Base-by-base conservation (phyloP, 2,113 vertebrate genomes). In the Callocephalon fimbriatum region DNA sequence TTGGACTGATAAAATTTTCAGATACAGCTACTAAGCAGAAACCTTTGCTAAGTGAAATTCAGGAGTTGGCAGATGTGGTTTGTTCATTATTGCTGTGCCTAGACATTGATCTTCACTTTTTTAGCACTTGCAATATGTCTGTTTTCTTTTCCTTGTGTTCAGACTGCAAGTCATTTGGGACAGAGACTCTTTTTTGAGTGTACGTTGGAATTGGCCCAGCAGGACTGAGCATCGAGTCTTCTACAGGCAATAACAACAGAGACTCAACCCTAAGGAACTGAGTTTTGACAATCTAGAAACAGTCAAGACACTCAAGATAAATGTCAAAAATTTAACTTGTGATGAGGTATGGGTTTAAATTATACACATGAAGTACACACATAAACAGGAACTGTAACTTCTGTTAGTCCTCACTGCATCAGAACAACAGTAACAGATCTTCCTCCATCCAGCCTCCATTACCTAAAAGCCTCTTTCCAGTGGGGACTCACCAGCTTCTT, bases 141-240 rank as follows among this genome's bases (percentile, higher is more conserved):
- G 23, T 13, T 67, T 67, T 79, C 23, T 51, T 61, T 61, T 83
- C 51, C 67, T 86, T 42, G 14, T 40, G 22, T 31, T 73, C 53
- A 61, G 29, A 15, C 21, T 38, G 26, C 51, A 79, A 25, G 29
- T 73, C 10, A 0, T 68, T 59, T 56, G 54, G 58, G 53, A 44
- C 21, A 68, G 35, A 76, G 21, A 7, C 7, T 42, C n/a, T 47
- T 3, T 80, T 79, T 58, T 12, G 19, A 23, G 20, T 35, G 12
- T 4, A 15, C 4, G 26, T 20, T 17, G 18, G 42, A 82, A 20
- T 78, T 54, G 35, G 20, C 25, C 63, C 40, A 25, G 37, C 0
- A 0, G 40, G 20, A 58, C 66, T 7, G 9, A 72, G 38, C 23
- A 35, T 1, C 5, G 1, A 40, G 12, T 56, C 37, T 56, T 76